Evolutionary conservation across 2,797 vertebrate species (phyloP).

Genomic region (Tenualosa ilisha): DNA sequence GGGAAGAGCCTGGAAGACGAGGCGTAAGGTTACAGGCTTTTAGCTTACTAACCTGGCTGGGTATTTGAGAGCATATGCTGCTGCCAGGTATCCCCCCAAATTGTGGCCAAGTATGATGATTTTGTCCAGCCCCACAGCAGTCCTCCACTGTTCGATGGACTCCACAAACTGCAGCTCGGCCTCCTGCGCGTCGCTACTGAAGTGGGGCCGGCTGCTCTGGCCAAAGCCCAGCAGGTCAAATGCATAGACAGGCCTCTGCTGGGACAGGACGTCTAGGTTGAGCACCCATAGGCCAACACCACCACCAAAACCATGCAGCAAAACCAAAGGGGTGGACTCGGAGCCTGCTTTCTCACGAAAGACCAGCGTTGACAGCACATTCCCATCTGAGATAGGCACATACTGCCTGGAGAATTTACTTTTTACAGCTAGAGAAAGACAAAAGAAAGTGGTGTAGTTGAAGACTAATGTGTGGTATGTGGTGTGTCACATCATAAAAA

Average conservation of each 20-base stretch:
- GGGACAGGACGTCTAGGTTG: conserved; percentile 86
- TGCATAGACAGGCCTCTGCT: conserved; percentile 82
- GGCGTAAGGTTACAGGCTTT: background rate
- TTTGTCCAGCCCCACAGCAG: conserved; percentile 79
- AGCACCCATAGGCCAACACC: conserved; percentile 93
- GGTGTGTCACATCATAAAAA: too few species aligned
- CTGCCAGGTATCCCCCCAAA: conserved; percentile 89
- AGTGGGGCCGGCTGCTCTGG: conserved; percentile 88
- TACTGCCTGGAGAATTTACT: conserved; percentile 79
- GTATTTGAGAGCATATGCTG: conserved; percentile 86
- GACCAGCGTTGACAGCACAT: conserved; percentile 87
- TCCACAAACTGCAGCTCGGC: conserved; percentile 93
- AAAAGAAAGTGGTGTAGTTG: background rate
- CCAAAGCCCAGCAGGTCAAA: conserved; percentile 93
- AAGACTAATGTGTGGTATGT: too few species aligned
- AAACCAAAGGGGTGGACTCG: conserved; percentile 84
- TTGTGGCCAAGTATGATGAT: conserved; percentile 95
- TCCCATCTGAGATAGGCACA: conserved; percentile 78
- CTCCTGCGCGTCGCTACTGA: conserved; percentile 78
- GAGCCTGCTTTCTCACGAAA: conserved; percentile 66
- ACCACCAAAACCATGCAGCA: conserved; percentile 92
- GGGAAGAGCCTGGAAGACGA: too few species aligned
- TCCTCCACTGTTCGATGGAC: conserved; percentile 92
- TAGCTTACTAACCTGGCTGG: conserved; percentile 80
- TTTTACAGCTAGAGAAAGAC: conserved; percentile 75